Base-by-base conservation (phyloP, 1,140 invertebrate genomes). In the Euwallacea fornicatus region DNA sequence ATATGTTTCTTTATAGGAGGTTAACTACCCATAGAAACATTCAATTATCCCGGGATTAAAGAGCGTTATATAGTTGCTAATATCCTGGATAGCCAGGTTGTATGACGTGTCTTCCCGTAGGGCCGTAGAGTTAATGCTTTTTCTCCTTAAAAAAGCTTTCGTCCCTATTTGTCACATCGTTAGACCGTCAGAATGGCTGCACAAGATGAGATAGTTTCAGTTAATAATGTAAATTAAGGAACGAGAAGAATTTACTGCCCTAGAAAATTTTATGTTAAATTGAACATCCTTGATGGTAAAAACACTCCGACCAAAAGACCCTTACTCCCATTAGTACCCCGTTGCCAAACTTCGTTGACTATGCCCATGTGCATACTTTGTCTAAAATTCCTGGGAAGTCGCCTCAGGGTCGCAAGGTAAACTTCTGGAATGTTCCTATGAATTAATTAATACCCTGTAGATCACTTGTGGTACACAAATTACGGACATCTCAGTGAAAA, bases 191-290 rank as follows among this genome's bases (percentile, higher is more conserved):
- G 42, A 46, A 16, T 43, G 59, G 50, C 67, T 62, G 54, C 33
- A 54, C 43, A 41, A 46, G 41, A 33, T 33, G 21, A 43, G 50
- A 69, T 69, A 69, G 67, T 69, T 69, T 62, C 43, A 69, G 33
- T 47, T 69, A 69, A 69, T 69, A 61, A 69, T 62, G 67, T 69
- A 62, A 69, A 69, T 69, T 61, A 62, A 69, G 67, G 67, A 59
- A 63, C 59, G 59, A 69, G 55, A 41, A 42, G 56, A 61, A 68
- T 60, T 68, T 68, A 60, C 55, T 61, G 15, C 55, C 44, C 58
- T 69, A 62, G 60, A 63, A 69, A 69, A 69, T 61, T 69, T 69
- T 13, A 69, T 61, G 61, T 69, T 69, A 69, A 53, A 55, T 69
- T 55, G 47, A 42, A 60, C 55, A 60, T 21, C 55, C 47, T 59